Evolutionary conservation across 2,113 vertebrate genomes (phyloP), one percentile per base, ranked within the genome.

Genomic region (Aphelocoma coerulescens): DNA sequence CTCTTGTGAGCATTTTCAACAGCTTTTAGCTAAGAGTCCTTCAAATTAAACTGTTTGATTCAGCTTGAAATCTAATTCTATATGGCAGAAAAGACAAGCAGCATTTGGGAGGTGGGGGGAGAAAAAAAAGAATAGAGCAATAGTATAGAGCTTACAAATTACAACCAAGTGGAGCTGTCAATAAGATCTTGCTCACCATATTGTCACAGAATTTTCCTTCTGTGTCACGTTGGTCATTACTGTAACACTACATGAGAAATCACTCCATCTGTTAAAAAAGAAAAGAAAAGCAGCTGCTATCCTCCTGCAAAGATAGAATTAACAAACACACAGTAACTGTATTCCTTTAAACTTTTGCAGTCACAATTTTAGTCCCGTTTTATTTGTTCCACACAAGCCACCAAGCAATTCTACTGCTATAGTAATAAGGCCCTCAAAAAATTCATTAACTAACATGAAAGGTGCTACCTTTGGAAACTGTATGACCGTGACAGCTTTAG

Each of bases 221-320:
- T 95, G 97, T 98, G 97, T 98, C 98, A 98, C 90, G 41, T 96
- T 96, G 92, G 97, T 97, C 90, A 96, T 97, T 97, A 95, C 96
- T 97, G 94, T 96, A 98, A 97, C 95, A 96, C 97, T 98, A 98
- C 96, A 85, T 98, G 97, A 98, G 96, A 98, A 98, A 98, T 98
- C 97, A 97, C 92, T 96, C 98, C 98, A 98, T 98, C 98, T 98
- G 98, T 98, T 98, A 97, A 97, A 98, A 96, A 95, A 96, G 91
- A 96, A 96, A 96, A 95, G 89, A 93, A 97, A 97, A 97, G 93
- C 97, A 98, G 98, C 98, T 98, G 98, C 97, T 97, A 91, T 96
- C 96, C 91, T 93, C 92, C 59, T 96, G 96, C 96, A 97, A 96
- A 97, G 96, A 98, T 81, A 85, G 93, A 98, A 98, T 97, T 98